These are phyloP conservation scores for Proteles cristata DNA, from an alignment of 2,113 vertebrate genomes.

Conservation along the genomic window DNA sequence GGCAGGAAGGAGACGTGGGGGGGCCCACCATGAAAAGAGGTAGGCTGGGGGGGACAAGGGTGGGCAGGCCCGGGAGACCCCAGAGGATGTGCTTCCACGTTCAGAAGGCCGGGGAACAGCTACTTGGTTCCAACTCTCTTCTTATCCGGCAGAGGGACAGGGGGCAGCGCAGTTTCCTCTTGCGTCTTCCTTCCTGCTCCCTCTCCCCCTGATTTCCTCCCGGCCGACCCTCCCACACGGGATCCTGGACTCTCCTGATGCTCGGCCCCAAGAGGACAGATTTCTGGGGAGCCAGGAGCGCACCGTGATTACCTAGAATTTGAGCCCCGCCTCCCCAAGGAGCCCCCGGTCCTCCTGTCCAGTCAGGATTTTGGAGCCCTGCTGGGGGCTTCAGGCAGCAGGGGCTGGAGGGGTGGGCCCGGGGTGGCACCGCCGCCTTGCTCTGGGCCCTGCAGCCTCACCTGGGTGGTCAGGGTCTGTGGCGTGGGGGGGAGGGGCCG, in stretches of 20 bases:
- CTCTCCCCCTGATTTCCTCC: not conserved
- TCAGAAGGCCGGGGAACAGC: not conserved
- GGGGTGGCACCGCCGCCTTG: not conserved
- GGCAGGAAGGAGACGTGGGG: not conserved
- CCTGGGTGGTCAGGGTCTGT: not conserved
- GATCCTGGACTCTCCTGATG: not conserved
- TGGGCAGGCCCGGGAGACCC: not conserved
- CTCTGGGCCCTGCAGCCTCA: not conserved
- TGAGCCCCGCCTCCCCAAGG: not conserved
- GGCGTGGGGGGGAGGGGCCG: not conserved
- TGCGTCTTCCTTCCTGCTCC: not conserved
- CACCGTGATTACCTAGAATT: not conserved
- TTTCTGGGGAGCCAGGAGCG: not conserved
- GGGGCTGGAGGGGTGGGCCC: not conserved
- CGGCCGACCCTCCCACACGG: not conserved
- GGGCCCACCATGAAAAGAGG: not conserved
- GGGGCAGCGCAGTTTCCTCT: not conserved
- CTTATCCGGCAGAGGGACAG: not conserved
- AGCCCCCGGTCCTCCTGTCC: not conserved
- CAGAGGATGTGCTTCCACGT: not conserved
- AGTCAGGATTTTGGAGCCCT: not conserved
- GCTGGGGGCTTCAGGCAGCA: not conserved
- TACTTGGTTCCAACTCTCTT: constrained; percentile 56
- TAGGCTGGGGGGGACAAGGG: not conserved
- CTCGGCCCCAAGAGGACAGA: not conserved